Conservation (phyloP, 1,140 invertebrate genomes). For the Euura lappo region DNA sequence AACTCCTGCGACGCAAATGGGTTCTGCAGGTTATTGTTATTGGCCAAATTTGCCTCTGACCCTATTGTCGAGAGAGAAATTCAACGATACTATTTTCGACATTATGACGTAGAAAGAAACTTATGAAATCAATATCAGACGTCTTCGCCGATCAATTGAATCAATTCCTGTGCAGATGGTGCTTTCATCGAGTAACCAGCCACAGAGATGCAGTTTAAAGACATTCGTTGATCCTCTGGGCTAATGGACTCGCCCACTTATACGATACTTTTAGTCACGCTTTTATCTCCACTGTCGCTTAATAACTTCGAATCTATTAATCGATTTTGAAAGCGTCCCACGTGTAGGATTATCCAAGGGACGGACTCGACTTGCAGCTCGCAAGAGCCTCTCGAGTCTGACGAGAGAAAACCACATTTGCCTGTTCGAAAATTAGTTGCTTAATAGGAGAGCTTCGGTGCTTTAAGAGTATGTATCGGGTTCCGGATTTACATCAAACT, state of each 20-base stretch:
- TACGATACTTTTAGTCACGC: background rate
- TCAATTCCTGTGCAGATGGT: background rate
- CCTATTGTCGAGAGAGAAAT: too few relatives aligned
- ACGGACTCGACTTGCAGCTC: too few relatives aligned
- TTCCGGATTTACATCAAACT: background rate
- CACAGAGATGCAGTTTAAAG: background rate
- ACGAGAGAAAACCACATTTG: too few relatives aligned
- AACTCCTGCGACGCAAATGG: too few relatives aligned
- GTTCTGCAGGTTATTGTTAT: too few relatives aligned
- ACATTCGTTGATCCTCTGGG: background rate
- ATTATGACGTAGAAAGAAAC: too few relatives aligned
- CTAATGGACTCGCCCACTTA: constrained; percentile 2
- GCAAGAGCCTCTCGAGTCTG: too few relatives aligned
- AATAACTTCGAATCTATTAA: background rate
- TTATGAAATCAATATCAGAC: too few relatives aligned
- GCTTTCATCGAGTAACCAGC: background rate
- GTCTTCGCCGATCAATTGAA: too few relatives aligned
- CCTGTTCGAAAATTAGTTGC: too few relatives aligned
- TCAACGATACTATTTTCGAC: too few relatives aligned
- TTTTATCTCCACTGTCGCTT: background rate
- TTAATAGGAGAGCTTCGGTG: background rate
- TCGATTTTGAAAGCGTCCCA: background rate
- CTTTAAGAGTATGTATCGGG: background rate
- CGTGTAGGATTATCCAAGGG: background rate
- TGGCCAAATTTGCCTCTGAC: too few relatives aligned